Percentiles rank a stretch among this genome's conserved stretches.
Conservation (phyloP, 2,113 vertebrate genomes). For the Australoheros scitulus region DNA sequence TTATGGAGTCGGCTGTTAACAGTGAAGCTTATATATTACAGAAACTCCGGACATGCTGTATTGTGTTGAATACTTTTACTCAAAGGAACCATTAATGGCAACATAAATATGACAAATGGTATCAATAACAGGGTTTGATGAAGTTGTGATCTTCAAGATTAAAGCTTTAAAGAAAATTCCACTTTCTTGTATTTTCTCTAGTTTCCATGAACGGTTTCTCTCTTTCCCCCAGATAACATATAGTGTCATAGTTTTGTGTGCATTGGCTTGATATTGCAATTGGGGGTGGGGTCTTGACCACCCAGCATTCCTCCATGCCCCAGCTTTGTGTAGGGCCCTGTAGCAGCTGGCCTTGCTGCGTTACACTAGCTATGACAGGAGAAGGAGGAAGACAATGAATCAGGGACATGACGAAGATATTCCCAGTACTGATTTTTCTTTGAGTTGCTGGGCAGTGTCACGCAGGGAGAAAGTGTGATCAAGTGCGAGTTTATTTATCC, state of each 20-base stretch:
- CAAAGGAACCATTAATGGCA: background rate
- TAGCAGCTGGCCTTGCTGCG: constrained; percentile 46
- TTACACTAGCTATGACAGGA: constrained; percentile 53
- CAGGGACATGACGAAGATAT: constrained; percentile 68
- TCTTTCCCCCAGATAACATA: background rate
- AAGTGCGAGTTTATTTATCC: constrained; percentile 18
- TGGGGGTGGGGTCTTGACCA: constrained; percentile 25
- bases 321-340: constrained; percentile 44
- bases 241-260: constrained; percentile 26
- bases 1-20: background rate
- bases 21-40: background rate
- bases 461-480: constrained; percentile 38
- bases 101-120: background rate
- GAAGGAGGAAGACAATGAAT: constrained; percentile 63
- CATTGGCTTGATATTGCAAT: constrained; percentile 1
- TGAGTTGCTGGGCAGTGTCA: constrained; percentile 44
- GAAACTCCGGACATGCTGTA: background rate
- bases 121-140: background rate
- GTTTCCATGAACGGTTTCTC: background rate
- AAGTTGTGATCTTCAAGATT: background rate
- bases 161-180: background rate
- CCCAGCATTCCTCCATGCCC: constrained; percentile 36
- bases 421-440: constrained; percentile 31
- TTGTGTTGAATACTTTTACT: background rate
- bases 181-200: background rate